Base-by-base conservation (phyloP, 1,140 invertebrate species). In the Drosophila subobscura region DNA sequence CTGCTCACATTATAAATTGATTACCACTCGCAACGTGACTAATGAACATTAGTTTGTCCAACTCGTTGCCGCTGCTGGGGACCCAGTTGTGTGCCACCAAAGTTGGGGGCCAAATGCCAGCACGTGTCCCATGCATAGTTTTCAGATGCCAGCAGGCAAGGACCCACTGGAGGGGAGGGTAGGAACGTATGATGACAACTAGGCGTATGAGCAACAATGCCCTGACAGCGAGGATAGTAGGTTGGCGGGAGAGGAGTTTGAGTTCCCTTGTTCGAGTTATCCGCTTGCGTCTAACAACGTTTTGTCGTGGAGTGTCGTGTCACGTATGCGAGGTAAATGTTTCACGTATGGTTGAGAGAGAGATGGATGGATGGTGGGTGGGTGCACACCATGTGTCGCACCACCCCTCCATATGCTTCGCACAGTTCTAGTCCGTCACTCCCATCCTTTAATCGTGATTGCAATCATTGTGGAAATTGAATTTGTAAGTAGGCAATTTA, bases 381-480 rank as follows among this genome's bases (percentile, higher is more conserved):
- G 33, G 10, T 37, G 10, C 56, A 60, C 55, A 16, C 8, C 10
- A 59, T 71, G 8, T n/a, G 14, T 23, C 20, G 27, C 5, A n/a
- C 0, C 2, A 7, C 7, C 27, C 8, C 67, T 25, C 7, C 40
- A 20, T 20, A 20, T 20, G 16, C 25, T 4, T 20, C 6, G 2
- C 22, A 3, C 16, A 22, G 14, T 40, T n/a, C 10, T 20, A 20
- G 20, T 54, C 2, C 33, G 12, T 29, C 41, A 16, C 42, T 29
- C 33, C 27, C 50, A 66, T 61, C 45, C 63, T 70, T 70, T 75
- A 75, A 75, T 67, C 72, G 70, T 78, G 74, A 83, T 83, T 83
- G 79, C 79, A 83, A 78, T 83, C 79, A 81, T 83, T 83, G 74
- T 83, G 79, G 79, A 83, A 83, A 83, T 83, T 83, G 79, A 83